Conservation (phyloP, 2,888 invertebrate species). For the Xestia xanthographa region DNA sequence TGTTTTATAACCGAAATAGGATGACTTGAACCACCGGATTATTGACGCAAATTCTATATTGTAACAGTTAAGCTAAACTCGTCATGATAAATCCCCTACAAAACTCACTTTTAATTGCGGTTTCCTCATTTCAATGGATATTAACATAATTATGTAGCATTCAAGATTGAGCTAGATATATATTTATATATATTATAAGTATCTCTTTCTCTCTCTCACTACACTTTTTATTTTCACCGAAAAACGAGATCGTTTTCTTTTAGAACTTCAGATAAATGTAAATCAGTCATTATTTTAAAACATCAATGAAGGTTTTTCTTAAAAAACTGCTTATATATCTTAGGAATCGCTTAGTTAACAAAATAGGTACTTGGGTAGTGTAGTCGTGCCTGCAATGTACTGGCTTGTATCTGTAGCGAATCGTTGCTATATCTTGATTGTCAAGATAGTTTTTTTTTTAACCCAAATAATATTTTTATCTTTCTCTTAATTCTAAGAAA, state of each 20-base stretch:
- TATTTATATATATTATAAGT: background rate
- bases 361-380: constrained; percentile 9
- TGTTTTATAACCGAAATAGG: constrained; percentile 18
- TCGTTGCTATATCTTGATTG: background rate
- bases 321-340: constrained; percentile 12
- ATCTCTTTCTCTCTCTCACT: background rate
- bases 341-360: constrained; percentile 14
- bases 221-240: constrained; percentile 8
- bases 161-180: constrained; percentile 24
- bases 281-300: constrained; percentile 11
- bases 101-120: background rate
- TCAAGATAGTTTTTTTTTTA: constrained; percentile 15
- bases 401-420: background rate
- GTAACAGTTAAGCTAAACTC: constrained; percentile 5
- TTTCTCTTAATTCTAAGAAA: constrained; percentile 28
- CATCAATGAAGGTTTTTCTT: constrained; percentile 2
- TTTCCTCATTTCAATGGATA: constrained; percentile 1
- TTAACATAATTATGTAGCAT: background rate
- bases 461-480: constrained; percentile 6
- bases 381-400: constrained; percentile 17
- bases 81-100: background rate
- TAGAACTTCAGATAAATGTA: background rate
- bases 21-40: constrained; percentile 11
- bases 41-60: background rate
- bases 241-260: constrained; percentile 3